Conservation (phyloP, 2,888 invertebrate genomes). For the Lasioglossum villosulum region DNA sequence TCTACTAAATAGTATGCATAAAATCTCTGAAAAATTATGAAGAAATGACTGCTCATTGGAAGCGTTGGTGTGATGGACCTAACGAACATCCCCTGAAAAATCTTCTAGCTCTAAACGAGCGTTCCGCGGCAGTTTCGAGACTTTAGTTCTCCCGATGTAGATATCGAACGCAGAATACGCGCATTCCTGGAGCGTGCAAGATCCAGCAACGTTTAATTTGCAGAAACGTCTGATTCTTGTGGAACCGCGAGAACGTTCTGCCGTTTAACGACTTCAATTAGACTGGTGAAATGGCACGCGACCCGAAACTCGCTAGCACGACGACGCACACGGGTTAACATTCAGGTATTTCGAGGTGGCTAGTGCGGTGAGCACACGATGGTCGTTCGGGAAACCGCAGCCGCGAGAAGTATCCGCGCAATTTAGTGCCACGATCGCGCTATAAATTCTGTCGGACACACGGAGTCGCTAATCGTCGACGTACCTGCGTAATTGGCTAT, state of each 20-base stretch:
- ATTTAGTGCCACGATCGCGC: not conserved
- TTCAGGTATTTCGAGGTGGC: not conserved
- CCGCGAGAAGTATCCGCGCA: not conserved
- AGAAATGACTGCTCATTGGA: no score
- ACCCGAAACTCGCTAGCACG: not conserved
- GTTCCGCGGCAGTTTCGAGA: not conserved
- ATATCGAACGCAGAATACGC: not conserved
- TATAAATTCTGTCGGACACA: not conserved
- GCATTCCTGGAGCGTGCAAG: not conserved
- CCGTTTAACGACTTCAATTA: not conserved
- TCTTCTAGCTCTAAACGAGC: not conserved
- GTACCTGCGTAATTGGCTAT: not conserved
- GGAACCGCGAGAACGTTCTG: not conserved
- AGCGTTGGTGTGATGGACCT: no score
- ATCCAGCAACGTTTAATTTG: not conserved
- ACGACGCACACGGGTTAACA: not conserved
- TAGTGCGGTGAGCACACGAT: not conserved
- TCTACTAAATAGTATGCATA: no score
- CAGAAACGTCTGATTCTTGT: not conserved
- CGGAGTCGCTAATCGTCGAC: conserved; percentile 8
- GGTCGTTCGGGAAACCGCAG: not conserved
- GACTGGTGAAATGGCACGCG: not conserved
- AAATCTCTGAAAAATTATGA: no score
- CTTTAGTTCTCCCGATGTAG: not conserved
- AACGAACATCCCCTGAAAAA: not conserved